These are phyloP conservation scores for Gymnopithys bicolor DNA, from an alignment of 2,797 vertebrate genomes.

Conservation along the genomic window DNA sequence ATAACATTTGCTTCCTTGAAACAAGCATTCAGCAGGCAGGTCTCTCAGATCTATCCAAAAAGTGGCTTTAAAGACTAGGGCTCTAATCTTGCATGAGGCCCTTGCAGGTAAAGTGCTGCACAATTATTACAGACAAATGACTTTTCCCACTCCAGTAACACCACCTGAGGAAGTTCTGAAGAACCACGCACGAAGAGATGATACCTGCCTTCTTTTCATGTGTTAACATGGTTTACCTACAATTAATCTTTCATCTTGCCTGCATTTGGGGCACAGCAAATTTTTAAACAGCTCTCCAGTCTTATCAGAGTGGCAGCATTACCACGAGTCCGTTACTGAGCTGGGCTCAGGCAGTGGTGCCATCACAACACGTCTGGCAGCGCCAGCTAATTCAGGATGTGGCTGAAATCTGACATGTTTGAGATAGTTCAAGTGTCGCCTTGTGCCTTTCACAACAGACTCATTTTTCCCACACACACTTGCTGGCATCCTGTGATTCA, in stretches of 20 bases:
- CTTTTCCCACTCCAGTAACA: neutral
- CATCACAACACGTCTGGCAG: neutral
- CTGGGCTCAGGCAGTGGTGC: neutral
- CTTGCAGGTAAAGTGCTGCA: neutral
- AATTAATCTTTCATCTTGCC: neutral
- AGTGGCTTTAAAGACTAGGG: neutral
- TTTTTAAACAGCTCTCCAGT: neutral
- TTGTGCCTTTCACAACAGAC: neutral
- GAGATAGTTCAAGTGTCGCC: neutral
- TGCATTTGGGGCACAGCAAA: neutral
- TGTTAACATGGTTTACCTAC: neutral
- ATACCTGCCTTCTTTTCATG: neutral
- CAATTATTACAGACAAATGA: neutral
- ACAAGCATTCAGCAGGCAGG: neutral
- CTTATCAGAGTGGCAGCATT: neutral
- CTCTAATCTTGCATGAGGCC: neutral
- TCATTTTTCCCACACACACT: neutral
- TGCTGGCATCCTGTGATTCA: neutral
- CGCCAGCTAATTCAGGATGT: accelerated
- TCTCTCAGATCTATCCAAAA: neutral
- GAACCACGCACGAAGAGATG: neutral
- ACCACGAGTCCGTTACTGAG: accelerated
- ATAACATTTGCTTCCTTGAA: conserved; percentile 21
- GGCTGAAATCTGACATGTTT: neutral
- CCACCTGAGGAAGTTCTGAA: neutral